Evolutionary conservation across 2,797 vertebrate genomes (phyloP), one percentile per base, ranked within the genome.

Genomic region (Varecia variegata): DNA sequence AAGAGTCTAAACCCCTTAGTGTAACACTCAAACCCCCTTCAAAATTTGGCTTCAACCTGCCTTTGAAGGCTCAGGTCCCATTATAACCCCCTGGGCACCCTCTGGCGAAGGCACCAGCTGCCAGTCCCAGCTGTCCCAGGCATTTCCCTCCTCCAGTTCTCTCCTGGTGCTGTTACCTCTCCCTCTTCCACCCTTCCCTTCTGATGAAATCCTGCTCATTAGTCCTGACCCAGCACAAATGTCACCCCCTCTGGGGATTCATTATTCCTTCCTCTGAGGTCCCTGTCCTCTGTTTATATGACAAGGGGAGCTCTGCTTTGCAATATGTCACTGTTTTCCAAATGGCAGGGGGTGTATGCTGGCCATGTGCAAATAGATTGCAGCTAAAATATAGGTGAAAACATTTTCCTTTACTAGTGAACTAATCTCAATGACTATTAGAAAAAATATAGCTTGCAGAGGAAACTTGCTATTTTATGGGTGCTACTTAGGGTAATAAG

Each of bases 401-500:
- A 50, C 23, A 14, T 77, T 74, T 65, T n/a, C 52, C 50, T 52
- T 73, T 54, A 21, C n/a, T 20, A 30, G 27, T 8, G 38, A 43
- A 27, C 30, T 79, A 2, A 47, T 74, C 68, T 23, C 65, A n/a
- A 73, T n/a, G 70, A 76, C 54, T 38, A 45, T 71, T 52, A 52
- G 54, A 58, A 62, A 81, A 84, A 65, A 80, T 32, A 12, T 3
- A 76, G 83, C 60, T 70, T 38, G 32, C 35, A 68, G 67, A 68
- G 35, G 12, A 54, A 81, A 88, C 58, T 43, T 77, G 88, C 67
- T 74, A 92, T 50, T 81, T 73, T 32, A 58, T 43, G n/a, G 79
- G 12, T 43, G 62, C 50, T 25, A 62, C 60, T 77, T 50, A 35
- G 62, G 50, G 27, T 60, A 35, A 43, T 62, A 54, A 79, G 6